These are phyloP conservation scores for Agrochola circellaris DNA, from an alignment of 2,888 invertebrate species.

Conservation along the genomic window DNA sequence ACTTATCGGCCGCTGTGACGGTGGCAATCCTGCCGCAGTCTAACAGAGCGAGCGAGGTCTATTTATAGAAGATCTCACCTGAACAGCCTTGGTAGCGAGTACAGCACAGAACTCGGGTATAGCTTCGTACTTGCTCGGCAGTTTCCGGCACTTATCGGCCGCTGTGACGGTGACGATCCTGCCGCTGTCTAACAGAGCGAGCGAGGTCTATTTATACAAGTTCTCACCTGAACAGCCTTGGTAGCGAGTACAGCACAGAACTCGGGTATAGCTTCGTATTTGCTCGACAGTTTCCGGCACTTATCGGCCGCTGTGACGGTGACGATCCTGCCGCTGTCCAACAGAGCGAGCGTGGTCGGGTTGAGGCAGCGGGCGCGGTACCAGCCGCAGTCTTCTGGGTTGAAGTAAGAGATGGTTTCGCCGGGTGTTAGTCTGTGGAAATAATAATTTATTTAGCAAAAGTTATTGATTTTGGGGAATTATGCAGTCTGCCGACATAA, in stretches of 20 bases:
- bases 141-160: slow-evolving; percentile 59
- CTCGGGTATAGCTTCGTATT: slow-evolving; percentile 76
- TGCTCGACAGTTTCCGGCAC: slow-evolving; percentile 66
- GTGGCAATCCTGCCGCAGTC: slow-evolving; percentile 73
- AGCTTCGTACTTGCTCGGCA: slow-evolving; percentile 68
- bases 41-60: slow-evolving; percentile 72
- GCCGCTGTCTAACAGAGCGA: slow-evolving; percentile 79
- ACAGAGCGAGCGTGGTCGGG: slow-evolving; percentile 70
- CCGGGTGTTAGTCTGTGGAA: slow-evolving; percentile 75
- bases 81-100: slow-evolving; percentile 61
- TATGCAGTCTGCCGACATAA: no score
- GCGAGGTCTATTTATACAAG: slow-evolving; percentile 16
- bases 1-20: slow-evolving; percentile 49
- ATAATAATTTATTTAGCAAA: no score
- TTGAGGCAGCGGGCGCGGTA: slow-evolving; percentile 81
- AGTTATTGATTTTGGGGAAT: no score
- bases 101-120: slow-evolving; percentile 82
- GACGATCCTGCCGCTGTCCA: slow-evolving; percentile 76
- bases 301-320: slow-evolving; percentile 51
- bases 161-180: slow-evolving; percentile 61
- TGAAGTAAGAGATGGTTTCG: slow-evolving; percentile 76
- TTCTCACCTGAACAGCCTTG: slow-evolving; percentile 66
- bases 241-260: slow-evolving; percentile 76
- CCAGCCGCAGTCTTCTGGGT: slow-evolving; percentile 79
- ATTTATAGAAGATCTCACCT: slow-evolving; percentile 61